Percentiles rank a stretch among this genome's conserved stretches.
These are phyloP conservation scores for Anguilla japonica DNA, from an alignment of 2,113 vertebrate species.

Conservation along the genomic window DNA sequence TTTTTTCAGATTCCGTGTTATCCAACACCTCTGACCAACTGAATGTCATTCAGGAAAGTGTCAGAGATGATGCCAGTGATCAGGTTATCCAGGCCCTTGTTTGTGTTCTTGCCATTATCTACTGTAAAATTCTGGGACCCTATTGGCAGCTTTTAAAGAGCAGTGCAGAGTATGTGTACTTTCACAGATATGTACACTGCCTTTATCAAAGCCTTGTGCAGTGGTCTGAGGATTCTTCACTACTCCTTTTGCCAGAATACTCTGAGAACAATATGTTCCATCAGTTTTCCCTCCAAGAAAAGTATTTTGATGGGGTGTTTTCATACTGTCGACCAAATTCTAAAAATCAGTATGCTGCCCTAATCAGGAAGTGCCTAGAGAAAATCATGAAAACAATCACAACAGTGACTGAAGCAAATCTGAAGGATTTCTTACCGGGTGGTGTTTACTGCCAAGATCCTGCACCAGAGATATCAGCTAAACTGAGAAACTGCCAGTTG, in stretches of 20 bases:
- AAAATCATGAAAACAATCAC: constrained; percentile 62
- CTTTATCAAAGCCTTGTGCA: constrained; percentile 69
- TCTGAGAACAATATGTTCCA: constrained; percentile 59
- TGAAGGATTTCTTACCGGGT: constrained; percentile 70
- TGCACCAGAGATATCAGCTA: constrained; percentile 39
- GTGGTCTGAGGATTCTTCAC: constrained; percentile 64
- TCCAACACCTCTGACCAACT: constrained; percentile 49
- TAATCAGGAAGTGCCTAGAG: constrained; percentile 65
- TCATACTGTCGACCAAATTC: constrained; percentile 54
- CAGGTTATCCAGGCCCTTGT: constrained; percentile 64
- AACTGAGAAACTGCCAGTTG: constrained; percentile 62
- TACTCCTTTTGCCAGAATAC: constrained; percentile 61
- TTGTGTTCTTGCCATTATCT: constrained; percentile 68
- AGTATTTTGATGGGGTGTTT: constrained; percentile 62
- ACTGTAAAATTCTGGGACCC: constrained; percentile 73
- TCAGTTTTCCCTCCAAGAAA: constrained; percentile 66
- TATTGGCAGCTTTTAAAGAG: constrained; percentile 74
- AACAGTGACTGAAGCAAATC: constrained; percentile 58
- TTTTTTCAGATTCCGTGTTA: constrained; percentile 67
- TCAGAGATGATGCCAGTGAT: constrained; percentile 62
- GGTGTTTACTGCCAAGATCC: constrained; percentile 58
- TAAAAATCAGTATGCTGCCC: constrained; percentile 61
- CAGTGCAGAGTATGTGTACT: constrained; percentile 60
- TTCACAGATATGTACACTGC: constrained; percentile 56
- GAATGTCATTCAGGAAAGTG: constrained; percentile 67